Evolutionary conservation across 2,113 vertebrate genomes (phyloP).

Genomic region (Falco punctatus): DNA sequence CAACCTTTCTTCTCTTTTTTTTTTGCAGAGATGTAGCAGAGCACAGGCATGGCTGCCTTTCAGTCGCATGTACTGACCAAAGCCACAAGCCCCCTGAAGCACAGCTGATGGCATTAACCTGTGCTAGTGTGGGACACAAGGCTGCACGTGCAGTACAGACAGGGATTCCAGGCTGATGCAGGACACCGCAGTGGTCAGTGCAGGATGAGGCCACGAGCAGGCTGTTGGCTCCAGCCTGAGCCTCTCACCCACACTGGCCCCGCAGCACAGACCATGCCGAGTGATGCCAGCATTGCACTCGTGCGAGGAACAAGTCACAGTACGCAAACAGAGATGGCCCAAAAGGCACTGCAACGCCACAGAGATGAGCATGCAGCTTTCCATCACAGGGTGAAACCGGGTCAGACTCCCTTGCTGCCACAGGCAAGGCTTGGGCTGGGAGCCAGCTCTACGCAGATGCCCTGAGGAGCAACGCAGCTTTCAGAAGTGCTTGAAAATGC

Average conservation of each 20-base stretch:
- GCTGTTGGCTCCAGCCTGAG: neutral
- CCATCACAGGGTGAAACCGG: neutral
- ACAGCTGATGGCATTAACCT: neutral
- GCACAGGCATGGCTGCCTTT: neutral
- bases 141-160: neutral
- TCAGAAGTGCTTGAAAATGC: neutral
- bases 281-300: rapidly evolving
- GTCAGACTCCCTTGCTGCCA: neutral
- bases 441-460: neutral
- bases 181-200: rapidly evolving
- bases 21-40: neutral
- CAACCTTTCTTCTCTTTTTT: neutral
- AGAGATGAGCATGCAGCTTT: neutral
- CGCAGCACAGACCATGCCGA: neutral
- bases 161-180: rapidly evolving
- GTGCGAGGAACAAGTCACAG: rapidly evolving
- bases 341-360: neutral
- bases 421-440: neutral
- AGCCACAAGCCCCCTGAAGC: neutral
- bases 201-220: neutral
- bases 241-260: rapidly evolving
- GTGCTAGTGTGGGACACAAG: rapidly evolving
- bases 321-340: neutral
- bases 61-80: rapidly evolving
- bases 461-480: rapidly evolving